These are phyloP conservation scores for Tangara arthus DNA, from an alignment of 2,797 vertebrate genomes.

Conservation along the genomic window DNA sequence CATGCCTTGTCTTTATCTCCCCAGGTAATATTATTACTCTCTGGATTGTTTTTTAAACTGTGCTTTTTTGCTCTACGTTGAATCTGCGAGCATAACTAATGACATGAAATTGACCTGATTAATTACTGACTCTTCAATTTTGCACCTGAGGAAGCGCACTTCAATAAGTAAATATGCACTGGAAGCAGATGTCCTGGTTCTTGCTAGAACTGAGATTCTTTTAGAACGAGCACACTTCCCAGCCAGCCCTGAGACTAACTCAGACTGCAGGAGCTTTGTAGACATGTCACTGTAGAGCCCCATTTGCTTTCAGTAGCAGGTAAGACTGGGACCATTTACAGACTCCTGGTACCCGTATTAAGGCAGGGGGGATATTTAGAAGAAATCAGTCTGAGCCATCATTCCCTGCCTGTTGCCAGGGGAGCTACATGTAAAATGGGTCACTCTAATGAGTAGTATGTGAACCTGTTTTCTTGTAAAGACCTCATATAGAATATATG, in stretches of 20 bases:
- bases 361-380: neutral
- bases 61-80: accelerated
- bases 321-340: neutral
- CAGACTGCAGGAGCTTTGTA: neutral
- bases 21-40: neutral
- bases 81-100: neutral
- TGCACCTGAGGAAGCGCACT: neutral
- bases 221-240: neutral
- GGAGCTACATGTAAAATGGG: neutral
- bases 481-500: neutral
- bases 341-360: neutral
- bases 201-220: neutral
- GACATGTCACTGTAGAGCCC: neutral
- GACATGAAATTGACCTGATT: neutral
- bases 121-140: neutral
- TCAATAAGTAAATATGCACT: neutral
- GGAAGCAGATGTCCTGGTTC: neutral
- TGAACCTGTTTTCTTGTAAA: neutral
- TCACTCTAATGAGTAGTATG: accelerated
- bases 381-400: neutral
- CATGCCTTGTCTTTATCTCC: neutral
- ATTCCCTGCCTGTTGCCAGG: neutral
- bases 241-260: neutral
- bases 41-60: neutral
- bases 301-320: neutral